Conservation (phyloP, 2,113 vertebrate species). For the Syrrhaptes paradoxus region DNA sequence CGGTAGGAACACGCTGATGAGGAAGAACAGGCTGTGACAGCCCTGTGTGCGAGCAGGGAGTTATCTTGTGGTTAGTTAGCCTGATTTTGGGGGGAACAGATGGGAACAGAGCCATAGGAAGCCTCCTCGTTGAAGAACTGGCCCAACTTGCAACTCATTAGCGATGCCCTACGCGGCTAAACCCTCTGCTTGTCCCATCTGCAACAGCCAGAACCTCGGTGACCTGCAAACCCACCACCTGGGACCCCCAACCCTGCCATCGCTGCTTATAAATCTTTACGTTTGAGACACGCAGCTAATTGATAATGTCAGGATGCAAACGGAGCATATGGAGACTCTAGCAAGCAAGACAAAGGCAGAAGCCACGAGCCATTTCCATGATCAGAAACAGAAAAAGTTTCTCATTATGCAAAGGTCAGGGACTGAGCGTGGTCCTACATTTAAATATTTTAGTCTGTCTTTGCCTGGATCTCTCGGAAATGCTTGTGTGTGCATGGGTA, state of each 20-base stretch:
- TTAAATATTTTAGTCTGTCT: not conserved
- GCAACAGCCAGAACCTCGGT: not conserved
- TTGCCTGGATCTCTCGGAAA: not conserved
- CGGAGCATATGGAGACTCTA: not conserved
- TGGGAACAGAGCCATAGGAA: conserved; percentile 32
- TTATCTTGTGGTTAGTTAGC: not conserved
- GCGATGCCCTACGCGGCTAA: not conserved
- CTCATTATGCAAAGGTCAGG: conserved; percentile 50
- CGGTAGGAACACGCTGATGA: not conserved
- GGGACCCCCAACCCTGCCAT: conserved; percentile 2
- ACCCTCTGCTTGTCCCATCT: conserved; percentile 46
- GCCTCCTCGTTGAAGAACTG: not conserved
- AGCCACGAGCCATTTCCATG: not conserved
- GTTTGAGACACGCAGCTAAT: not conserved
- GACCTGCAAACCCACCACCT: conserved; percentile 31
- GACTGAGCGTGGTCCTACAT: not conserved
- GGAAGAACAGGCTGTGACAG: not conserved
- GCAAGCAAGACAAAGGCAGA: conserved; percentile 18
- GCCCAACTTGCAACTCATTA: conserved; percentile 45
- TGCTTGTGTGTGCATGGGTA: not conserved
- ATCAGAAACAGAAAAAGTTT: conserved; percentile 7
- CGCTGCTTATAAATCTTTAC: not conserved
- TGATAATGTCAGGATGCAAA: conserved; percentile 23
- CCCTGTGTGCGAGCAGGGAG: not conserved
- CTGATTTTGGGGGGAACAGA: conserved; percentile 47